A percentile compares a stretch with the other conserved stretches of the same genome.
These are phyloP conservation scores for Eristalis intricaria DNA, from an alignment of 2,888 invertebrate species.

Conservation along the genomic window DNA sequence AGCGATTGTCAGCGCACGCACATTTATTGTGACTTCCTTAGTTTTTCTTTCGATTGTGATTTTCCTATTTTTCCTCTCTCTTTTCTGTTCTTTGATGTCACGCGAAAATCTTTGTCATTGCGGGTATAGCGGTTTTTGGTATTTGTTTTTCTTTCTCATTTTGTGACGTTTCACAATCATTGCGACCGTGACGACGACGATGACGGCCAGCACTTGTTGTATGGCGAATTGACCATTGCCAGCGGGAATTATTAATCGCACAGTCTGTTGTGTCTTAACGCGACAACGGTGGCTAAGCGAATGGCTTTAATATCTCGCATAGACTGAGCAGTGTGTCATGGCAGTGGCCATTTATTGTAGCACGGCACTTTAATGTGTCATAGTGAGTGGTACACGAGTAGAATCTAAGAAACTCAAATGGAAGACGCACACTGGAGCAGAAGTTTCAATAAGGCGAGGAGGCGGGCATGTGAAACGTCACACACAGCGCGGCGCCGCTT, in stretches of 20 bases:
- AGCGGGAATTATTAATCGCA: slow-evolving; percentile 10
- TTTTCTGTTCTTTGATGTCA: slow-evolving; percentile 32
- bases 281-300: slow-evolving; percentile 63
- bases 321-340: slow-evolving; percentile 40
- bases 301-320: slow-evolving; percentile 55
- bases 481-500: too few relatives aligned
- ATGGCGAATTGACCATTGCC: slow-evolving; percentile 44
- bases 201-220: slow-evolving; percentile 32
- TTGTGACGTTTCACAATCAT: slow-evolving; percentile 24
- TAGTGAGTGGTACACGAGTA: slow-evolving; percentile 25
- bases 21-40: slow-evolving; percentile 25
- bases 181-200: slow-evolving; percentile 9
- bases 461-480: background rate
- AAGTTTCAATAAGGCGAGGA: background rate
- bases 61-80: slow-evolving; percentile 27
- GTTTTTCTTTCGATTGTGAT: slow-evolving; percentile 14
- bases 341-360: slow-evolving; percentile 50
- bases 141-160: slow-evolving; percentile 7
- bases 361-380: slow-evolving; percentile 32
- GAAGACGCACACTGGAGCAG: background rate
- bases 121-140: too few relatives aligned
- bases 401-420: slow-evolving; percentile 62
- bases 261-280: slow-evolving; percentile 50
- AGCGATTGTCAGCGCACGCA: slow-evolving; percentile 40
- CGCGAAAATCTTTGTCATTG: slow-evolving; percentile 1